A percentile compares a stretch with the other conserved stretches of the same genome.
Evolutionary conservation across 2,797 vertebrate genomes (phyloP).

Genomic region (Chanos chanos): DNA sequence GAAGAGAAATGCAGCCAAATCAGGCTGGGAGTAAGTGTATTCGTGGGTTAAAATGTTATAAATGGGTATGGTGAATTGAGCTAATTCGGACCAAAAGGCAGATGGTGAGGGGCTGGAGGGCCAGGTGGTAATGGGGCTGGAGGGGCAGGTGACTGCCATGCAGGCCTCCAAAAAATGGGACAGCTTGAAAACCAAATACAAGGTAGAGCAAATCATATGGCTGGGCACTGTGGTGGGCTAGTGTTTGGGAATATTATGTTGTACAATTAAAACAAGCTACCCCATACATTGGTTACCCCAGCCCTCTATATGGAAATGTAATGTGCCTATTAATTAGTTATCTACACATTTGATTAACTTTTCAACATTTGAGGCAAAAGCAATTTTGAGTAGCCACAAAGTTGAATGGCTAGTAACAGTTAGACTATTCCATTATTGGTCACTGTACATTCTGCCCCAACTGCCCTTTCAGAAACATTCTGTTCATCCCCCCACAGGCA

Average conservation of each 20-base stretch:
- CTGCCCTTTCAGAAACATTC: neutral
- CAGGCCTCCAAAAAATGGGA: too few relatives aligned
- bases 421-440: neutral
- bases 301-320: neutral
- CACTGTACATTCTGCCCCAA: neutral
- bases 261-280: too few relatives aligned
- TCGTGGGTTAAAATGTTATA: neutral
- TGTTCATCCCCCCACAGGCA: neutral
- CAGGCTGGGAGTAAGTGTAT: neutral
- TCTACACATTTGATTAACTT: neutral
- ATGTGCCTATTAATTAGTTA: neutral
- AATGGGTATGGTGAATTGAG: neutral
- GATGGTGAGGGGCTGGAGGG: neutral
- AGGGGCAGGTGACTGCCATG: neutral
- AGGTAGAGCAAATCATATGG: too few relatives aligned
- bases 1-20: neutral
- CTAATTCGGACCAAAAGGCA: neutral
- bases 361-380: neutral
- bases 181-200: too few relatives aligned
- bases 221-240: too few relatives aligned
- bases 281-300: too few relatives aligned
- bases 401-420: neutral
- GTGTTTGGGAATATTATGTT: too few relatives aligned
- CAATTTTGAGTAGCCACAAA: neutral
- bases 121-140: neutral